Base-by-base conservation (phyloP, 2,113 vertebrate species). In the Tyrannus savana region DNA sequence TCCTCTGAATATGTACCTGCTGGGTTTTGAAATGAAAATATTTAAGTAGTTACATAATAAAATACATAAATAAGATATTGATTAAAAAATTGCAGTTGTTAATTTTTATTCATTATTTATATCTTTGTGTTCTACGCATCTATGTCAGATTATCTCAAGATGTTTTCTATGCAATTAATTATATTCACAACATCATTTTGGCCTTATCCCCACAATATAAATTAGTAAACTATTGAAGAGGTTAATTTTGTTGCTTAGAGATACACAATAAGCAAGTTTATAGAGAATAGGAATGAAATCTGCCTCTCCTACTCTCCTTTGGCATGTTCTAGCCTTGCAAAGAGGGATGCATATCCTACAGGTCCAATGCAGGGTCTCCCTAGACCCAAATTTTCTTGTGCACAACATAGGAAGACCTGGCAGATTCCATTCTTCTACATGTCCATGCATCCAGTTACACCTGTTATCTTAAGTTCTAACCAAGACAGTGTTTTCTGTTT, bases 361-460 rank as follows among this genome's bases (percentile, higher is more conserved):
- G 74, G 27, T 31, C 50, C 2, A 0, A 25, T 18, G 44, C 41
- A 82, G 33, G 8, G 4, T 66, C 14, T 79, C 6, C 42, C 19
- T 44, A 11, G 10, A 46, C 42, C 22, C 47, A n/a, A 6, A 46
- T 2, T 0, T 84, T 63, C 31, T 53, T 53, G 16, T 67, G 56
- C 50, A 22, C 33, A 73, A 0, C 3, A 0, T 17, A 1, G 4
- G 19, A 80, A 59, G 12, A 59, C 50, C 23, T 84, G 73, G 6
- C 37, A 84, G 50, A 46, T 37, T 31, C 41, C 44, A 15, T 16
- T 75, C 31, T 31, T 69, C 46, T 72, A 3, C 2, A 0, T 6
- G 5, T n/a, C 33, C 39, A 0, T 63, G n/a, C 5, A 2, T 52
- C 30, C 55, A 16, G 13, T 74, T 41, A 19, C 37, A 14, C 35